Evolutionary conservation across 1,140 invertebrate genomes (phyloP).

Genomic region (Pomacea maculata): DNA sequence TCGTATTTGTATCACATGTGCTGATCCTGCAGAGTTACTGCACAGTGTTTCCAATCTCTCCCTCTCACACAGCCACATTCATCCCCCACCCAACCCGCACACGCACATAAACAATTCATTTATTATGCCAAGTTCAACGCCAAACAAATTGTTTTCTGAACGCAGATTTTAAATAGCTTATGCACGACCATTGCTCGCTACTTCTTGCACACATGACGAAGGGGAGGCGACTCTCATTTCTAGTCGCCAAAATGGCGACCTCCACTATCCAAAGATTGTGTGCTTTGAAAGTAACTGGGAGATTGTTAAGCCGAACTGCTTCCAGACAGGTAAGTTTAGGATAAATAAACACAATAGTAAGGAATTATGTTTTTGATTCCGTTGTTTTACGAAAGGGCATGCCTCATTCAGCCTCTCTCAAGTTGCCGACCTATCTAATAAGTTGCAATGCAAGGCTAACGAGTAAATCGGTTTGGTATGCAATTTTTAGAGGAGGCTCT

Average conservation of each 20-base stretch:
- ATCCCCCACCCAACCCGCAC: too few species aligned
- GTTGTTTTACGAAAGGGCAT: background rate
- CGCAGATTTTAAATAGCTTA: too few species aligned
- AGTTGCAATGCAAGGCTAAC: background rate
- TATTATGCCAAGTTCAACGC: too few species aligned
- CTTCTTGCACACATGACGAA: background rate
- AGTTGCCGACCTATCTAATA: too few species aligned
- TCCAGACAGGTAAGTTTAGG: background rate
- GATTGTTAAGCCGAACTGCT: background rate
- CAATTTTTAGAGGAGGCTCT: background rate
- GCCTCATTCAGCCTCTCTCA: background rate
- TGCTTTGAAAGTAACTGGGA: constrained; percentile 6
- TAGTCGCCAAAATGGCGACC: constrained; percentile 2
- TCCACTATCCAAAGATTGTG: constrained; percentile 3
- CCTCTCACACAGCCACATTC: too few species aligned
- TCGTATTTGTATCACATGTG: too few species aligned
- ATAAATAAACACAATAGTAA: background rate
- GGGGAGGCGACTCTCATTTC: constrained; percentile 5
- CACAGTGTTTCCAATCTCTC: too few species aligned
- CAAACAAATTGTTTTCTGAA: too few species aligned
- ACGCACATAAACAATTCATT: too few species aligned
- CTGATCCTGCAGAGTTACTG: too few species aligned
- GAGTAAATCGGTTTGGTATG: background rate
- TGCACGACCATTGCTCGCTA: too few species aligned
- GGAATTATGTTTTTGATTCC: background rate